Base-by-base conservation (phyloP, 2,797 vertebrate species). In the Loriculus beryllinus region DNA sequence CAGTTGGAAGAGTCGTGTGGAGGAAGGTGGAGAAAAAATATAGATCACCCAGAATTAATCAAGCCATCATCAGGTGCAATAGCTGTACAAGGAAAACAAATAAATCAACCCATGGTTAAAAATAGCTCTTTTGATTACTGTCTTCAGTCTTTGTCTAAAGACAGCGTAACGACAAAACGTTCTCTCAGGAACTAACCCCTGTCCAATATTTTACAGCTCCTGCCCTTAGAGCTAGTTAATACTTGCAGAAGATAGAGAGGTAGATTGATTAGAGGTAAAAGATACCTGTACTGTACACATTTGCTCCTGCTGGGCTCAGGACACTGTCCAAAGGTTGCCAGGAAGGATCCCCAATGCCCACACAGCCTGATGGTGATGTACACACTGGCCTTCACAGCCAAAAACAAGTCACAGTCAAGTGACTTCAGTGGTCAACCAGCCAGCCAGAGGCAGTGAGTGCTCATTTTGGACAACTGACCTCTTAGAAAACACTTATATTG, bases 91-190 rank as follows among this genome's bases (percentile, higher is more conserved):
- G 87, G 74, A 95, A 96, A 96, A 90, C 82, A 96, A 96, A 96
- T 95, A 95, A 92, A 95, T 96, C 95, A 97, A 76, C 74, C 60
- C 67, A 77, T 15, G 45, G 91, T 95, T 96, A 96, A 96, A 96
- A 97, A 96, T 94, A 97, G 93, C 51, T 71, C 56, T 94, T 94
- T 95, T 94, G 95, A 97, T 97, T 96, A 93, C 91, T 92, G 92
- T 88, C 87, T 92, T 96, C 92, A 91, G 91, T 93, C 90, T 94
- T 92, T 51, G 1, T 93, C 93, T 90, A 83, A 70, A 88, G 89
- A 91, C 87, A 96, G 74, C 28, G 11, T 68, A 95, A 94, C 21
- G 43, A 91, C 85, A 86, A 59, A 90, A 65, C 31, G 1, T 92
- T 90, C 91, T 95, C 95, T 74, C 70, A 86, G 91, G 95, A 97